These are phyloP conservation scores for Rhabdornis inornatus DNA, from an alignment of 2,113 vertebrate species.

Conservation along the genomic window DNA sequence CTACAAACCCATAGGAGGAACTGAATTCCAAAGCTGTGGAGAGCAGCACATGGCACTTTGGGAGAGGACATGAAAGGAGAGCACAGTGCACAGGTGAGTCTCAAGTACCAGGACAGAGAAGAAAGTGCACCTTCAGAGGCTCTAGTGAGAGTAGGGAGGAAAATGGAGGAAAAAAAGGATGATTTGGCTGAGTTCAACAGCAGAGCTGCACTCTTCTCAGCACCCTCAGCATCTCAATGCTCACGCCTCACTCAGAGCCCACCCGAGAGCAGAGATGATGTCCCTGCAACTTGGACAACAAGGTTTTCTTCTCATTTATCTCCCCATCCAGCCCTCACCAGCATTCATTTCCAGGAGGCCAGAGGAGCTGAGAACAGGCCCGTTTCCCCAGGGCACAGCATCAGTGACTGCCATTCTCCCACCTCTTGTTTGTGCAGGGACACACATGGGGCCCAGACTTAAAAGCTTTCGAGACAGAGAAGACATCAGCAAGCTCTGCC, in stretches of 20 bases:
- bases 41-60: neutral
- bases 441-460: conserved; percentile 5
- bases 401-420: neutral
- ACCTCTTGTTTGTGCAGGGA: conserved; percentile 16
- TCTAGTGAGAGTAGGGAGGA: neutral
- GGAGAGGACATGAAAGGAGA: neutral
- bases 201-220: neutral
- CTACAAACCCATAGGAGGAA: accelerated
- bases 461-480: conserved; percentile 47
- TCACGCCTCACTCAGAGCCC: neutral
- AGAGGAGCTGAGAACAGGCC: neutral
- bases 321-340: neutral
- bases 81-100: neutral
- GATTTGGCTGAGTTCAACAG: neutral
- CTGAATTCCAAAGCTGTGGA: neutral
- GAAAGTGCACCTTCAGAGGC: neutral
- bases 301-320: neutral
- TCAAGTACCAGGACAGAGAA: neutral
- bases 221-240: neutral
- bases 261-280: neutral
- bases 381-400: neutral
- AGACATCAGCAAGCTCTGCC: neutral
- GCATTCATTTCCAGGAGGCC: neutral
- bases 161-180: neutral
- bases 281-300: neutral